Conservation (phyloP, 2,797 vertebrate species). For the Ataeniobius toweri region DNA sequence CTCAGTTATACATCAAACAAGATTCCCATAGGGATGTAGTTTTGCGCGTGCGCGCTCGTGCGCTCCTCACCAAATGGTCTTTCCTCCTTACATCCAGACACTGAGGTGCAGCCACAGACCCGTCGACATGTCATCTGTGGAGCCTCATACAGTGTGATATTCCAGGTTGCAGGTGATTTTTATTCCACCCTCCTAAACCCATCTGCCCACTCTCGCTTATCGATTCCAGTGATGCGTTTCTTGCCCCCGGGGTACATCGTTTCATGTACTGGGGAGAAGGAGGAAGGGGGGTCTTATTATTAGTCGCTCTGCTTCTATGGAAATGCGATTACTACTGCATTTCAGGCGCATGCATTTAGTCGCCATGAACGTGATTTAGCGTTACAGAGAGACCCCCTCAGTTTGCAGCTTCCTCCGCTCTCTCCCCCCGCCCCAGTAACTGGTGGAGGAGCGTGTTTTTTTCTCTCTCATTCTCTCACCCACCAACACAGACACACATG, state of each 20-base stretch:
- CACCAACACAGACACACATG: neutral
- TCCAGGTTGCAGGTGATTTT: constrained; percentile 30
- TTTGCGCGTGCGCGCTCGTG: constrained; percentile 33
- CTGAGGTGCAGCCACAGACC: constrained; percentile 44
- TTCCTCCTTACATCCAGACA: constrained; percentile 57
- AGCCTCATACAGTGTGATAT: constrained; percentile 33
- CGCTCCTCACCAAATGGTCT: constrained; percentile 41
- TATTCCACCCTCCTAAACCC: constrained; percentile 28
- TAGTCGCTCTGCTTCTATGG: constrained; percentile 26
- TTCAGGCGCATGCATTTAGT: constrained; percentile 14
- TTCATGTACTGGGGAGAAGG: constrained; percentile 35
- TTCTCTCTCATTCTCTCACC: constrained; percentile 17
- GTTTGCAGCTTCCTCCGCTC: constrained; percentile 30
- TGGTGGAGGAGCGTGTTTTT: constrained; percentile 46
- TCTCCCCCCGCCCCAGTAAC: constrained; percentile 57
- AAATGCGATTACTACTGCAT: constrained; percentile 34
- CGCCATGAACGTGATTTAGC: constrained; percentile 15
- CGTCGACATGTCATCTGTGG: constrained; percentile 46
- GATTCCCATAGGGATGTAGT: constrained; percentile 48
- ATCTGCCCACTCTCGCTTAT: constrained; percentile 68
- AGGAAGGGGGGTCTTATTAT: constrained; percentile 22
- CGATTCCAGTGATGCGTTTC: constrained; percentile 68
- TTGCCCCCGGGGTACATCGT: constrained; percentile 47
- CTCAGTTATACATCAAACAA: constrained; percentile 4
- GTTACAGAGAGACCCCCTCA: constrained; percentile 13